Percentiles rank a stretch among this genome's conserved stretches.
Evolutionary conservation across 2,113 vertebrate species (phyloP).

Genomic region (Rhynchomys soricoides): DNA sequence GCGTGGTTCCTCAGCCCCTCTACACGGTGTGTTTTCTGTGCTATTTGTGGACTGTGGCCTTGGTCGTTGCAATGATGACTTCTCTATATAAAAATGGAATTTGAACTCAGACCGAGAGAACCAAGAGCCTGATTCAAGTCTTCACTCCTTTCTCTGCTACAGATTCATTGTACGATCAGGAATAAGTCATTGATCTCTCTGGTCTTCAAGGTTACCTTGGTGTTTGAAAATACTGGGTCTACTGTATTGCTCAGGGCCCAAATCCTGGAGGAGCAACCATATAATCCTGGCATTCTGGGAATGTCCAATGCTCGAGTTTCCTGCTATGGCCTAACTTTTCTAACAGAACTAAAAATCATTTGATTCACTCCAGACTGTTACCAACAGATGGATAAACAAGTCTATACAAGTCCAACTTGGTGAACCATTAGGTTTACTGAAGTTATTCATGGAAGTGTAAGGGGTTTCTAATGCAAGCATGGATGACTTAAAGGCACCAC

Average conservation of each 20-base stretch:
- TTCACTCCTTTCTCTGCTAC: neutral
- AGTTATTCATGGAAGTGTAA: neutral
- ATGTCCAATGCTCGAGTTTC: neutral
- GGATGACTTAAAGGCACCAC: neutral
- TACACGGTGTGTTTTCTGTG: neutral
- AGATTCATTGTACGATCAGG: constrained; percentile 14
- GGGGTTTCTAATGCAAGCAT: neutral
- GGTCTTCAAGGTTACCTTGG: neutral
- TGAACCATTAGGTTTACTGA: neutral
- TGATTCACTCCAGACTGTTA: neutral
- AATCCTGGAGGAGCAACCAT: neutral
- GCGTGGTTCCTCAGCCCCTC: no score
- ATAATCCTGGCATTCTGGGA: neutral
- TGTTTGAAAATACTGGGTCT: neutral
- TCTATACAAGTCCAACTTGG: neutral
- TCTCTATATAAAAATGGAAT: neutral
- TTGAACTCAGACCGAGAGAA: neutral
- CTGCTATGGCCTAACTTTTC: neutral
- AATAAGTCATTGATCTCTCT: neutral
- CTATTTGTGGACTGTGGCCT: neutral
- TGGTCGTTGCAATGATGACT: neutral
- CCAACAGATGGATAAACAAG: neutral
- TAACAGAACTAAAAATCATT: neutral
- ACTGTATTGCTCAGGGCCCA: neutral
- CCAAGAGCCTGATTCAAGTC: neutral